phyloP scores from a whole-genome alignment of 2,888 invertebrate genomes.

The Oligia fasciuncula region DNA sequence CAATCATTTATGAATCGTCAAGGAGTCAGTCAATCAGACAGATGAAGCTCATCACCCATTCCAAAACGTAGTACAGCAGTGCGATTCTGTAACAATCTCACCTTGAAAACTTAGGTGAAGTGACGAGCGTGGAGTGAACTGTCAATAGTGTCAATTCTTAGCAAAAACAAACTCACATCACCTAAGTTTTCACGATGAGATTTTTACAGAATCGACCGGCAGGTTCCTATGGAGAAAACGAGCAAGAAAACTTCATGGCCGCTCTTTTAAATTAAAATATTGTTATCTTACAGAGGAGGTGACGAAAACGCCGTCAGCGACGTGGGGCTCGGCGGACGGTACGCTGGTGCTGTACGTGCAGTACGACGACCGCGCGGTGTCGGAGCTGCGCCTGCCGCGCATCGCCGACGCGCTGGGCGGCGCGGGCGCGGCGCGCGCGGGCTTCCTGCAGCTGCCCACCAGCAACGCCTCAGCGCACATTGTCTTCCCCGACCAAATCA shows the following conservation, averaged over 20 bases:
- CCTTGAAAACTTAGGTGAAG: too few species aligned
- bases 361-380: conserved; percentile 95
- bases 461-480: conserved; percentile 87
- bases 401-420: conserved; percentile 93
- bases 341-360: conserved; percentile 95
- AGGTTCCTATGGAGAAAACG: not conserved
- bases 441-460: conserved; percentile 83
- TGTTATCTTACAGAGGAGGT: conserved; percentile 93
- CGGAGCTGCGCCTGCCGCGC: conserved; percentile 94
- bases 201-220: too few species aligned
- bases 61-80: not conserved
- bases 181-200: too few species aligned
- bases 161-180: too few species aligned
- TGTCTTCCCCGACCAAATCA: conserved; percentile 94
- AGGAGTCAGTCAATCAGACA: too few species aligned
- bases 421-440: conserved; percentile 89
- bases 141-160: too few species aligned
- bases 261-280: not conserved
- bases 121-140: too few species aligned
- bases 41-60: not conserved
- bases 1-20: too few species aligned
- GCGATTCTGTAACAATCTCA: too few species aligned
- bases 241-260: too few species aligned
- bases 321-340: conserved; percentile 96
- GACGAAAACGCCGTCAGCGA: conserved; percentile 94